phyloP scores from a whole-genome alignment of 2,888 invertebrate genomes.

The Ceratothoa steindachneri region DNA sequence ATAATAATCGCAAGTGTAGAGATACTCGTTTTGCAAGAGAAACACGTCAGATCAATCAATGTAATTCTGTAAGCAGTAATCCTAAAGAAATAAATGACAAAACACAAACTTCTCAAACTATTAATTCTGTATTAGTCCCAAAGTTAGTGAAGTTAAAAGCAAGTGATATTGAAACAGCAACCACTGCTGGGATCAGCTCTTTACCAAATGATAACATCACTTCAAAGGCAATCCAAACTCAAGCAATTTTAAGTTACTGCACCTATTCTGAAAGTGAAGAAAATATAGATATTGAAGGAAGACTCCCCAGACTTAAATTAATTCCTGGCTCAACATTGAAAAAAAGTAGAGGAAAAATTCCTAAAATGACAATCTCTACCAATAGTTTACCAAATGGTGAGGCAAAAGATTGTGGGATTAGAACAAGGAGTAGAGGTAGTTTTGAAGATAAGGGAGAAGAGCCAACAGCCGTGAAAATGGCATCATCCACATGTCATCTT shows the following conservation, averaged over 20 bases:
- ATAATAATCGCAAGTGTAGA: neutral
- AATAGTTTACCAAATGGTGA: slow-evolving; percentile 59
- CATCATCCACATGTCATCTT: neutral
- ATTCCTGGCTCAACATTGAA: slow-evolving; percentile 10
- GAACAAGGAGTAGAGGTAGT: slow-evolving; percentile 1
- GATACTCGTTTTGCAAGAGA: neutral
- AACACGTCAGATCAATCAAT: neutral
- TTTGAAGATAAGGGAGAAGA: slow-evolving; percentile 14
- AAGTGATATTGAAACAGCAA: slow-evolving; percentile 44
- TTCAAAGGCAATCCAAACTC: neutral
- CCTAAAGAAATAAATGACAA: neutral
- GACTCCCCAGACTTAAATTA: slow-evolving; percentile 33
- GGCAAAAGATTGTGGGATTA: slow-evolving; percentile 51
- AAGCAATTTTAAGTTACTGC: slow-evolving; percentile 18
- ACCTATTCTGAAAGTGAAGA: slow-evolving; percentile 29
- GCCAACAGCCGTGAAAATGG: neutral
- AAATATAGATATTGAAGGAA: slow-evolving; percentile 17
- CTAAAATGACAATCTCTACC: slow-evolving; percentile 59
- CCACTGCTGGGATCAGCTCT: slow-evolving; percentile 31
- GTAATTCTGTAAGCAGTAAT: neutral
- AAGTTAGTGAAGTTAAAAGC: slow-evolving; percentile 43
- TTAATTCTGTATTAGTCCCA: slow-evolving; percentile 23
- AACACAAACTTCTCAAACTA: neutral
- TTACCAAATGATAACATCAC: neutral
- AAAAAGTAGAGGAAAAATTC: slow-evolving; percentile 54